A percentile compares a stretch with the other conserved stretches of the same genome.
These are phyloP conservation scores for Oophaga pumilio DNA, from an alignment of 2,113 vertebrate genomes.

Conservation along the genomic window DNA sequence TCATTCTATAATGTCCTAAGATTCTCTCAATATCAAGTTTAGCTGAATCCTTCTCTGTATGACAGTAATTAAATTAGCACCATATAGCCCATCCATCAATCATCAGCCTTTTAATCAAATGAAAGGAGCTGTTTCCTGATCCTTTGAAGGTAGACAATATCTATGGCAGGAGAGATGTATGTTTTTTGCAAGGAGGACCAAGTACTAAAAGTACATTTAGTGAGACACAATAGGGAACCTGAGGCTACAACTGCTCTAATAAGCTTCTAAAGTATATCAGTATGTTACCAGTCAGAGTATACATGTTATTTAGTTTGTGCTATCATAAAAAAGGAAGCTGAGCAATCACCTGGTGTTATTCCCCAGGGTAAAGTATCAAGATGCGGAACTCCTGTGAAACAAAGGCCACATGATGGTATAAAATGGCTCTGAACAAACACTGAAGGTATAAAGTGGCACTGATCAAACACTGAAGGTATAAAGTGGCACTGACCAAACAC, in stretches of 20 bases:
- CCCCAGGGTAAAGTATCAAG: too few relatives aligned
- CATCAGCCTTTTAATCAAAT: slow-evolving; percentile 42
- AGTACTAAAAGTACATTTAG: not conserved
- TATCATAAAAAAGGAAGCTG: too few relatives aligned
- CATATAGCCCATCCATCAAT: slow-evolving; percentile 45
- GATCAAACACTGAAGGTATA: too few relatives aligned
- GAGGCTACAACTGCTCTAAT: not conserved
- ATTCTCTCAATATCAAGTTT: not conserved
- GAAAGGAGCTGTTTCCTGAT: slow-evolving; percentile 29
- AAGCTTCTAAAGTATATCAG: not conserved
- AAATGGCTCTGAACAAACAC: too few relatives aligned
- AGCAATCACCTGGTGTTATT: too few relatives aligned
- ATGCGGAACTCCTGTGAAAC: too few relatives aligned
- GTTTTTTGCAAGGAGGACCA: not conserved
- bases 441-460: too few relatives aligned
- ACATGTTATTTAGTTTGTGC: too few relatives aligned
- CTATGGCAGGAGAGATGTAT: slow-evolving; percentile 26
- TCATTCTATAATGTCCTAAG: not conserved
- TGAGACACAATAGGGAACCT: not conserved
- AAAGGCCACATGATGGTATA: too few relatives aligned
- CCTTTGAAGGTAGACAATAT: slow-evolving; percentile 35
- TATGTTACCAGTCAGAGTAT: too few relatives aligned
- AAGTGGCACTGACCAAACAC: too few relatives aligned
- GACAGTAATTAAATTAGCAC: not conserved
- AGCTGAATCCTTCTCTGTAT: not conserved